Base-by-base conservation (phyloP, 1,140 invertebrate genomes). In the Diorhabda carinulata region DNA sequence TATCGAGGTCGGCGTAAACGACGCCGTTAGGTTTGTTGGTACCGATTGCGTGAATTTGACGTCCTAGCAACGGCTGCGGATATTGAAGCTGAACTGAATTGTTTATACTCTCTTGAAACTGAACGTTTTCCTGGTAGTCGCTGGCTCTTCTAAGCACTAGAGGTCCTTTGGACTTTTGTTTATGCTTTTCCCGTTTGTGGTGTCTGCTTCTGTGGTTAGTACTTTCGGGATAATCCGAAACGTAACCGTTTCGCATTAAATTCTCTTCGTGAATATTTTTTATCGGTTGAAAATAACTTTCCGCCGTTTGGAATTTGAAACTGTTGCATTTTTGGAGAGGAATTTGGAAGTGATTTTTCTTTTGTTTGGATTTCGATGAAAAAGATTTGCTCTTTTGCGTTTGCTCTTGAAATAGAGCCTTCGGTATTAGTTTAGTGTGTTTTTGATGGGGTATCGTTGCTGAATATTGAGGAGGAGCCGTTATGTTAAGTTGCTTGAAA, bases 281-380 rank as follows among this genome's bases (percentile, higher is more conserved):
- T 76, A 86, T 86, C 43, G 84, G 87, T 81, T 89, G 87, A 69
- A 89, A 89, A 75, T 89, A 88, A 61, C 78, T 79, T 66, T 86
- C 81, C 76, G 85, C 84, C 57, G 84, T 87, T 83, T 89, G 87
- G 70, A 88, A 89, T 73, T 89, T 88, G 75, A 88, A 89, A 76
- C 87, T 89, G 78, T 89, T 87, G 79, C 87, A 86, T 78, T 89
- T 89, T 77, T 88, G 87, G 42, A 89, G 73, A 0, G 87, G 87
- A 72, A 88, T 83, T 78, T 87, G 85, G 67, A 86, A 86, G 69
- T 86, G 85, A 76, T 85, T 85, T 79, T 83, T 85, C 72, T 82
- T 82, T 78, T 85, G 84, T 47, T 73, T 73, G 7, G 73, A 69
- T 58, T 79, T 79, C 57, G 70, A 76, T 57, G 79, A 78, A 73